A percentile compares a stretch with the other conserved stretches of the same genome.
Evolutionary conservation across 2,113 vertebrate species (phyloP).

Genomic region (Colaptes auratus): DNA sequence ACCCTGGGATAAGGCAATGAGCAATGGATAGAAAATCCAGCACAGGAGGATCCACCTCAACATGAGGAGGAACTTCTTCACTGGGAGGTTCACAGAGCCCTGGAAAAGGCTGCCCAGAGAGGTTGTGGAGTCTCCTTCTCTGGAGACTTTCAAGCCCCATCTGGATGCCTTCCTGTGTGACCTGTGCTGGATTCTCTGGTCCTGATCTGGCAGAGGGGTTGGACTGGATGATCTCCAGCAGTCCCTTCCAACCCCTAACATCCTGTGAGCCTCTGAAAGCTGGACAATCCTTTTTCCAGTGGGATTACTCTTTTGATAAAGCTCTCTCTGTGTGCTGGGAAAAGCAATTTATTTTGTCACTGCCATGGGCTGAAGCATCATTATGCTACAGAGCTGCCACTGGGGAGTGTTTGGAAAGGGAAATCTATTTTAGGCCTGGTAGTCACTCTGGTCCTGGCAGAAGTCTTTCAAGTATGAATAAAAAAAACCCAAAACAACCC

Average conservation of each 20-base stretch:
- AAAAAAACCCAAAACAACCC: background rate
- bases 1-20: too few relatives aligned
- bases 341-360: constrained; percentile 45
- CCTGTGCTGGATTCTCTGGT: too few relatives aligned
- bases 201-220: too few relatives aligned
- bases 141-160: too few relatives aligned
- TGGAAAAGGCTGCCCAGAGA: too few relatives aligned
- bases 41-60: too few relatives aligned
- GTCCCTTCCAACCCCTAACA: background rate
- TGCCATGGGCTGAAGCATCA: background rate
- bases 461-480: background rate
- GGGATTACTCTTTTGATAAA: constrained; percentile 32
- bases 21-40: too few relatives aligned
- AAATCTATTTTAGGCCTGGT: background rate
- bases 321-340: background rate
- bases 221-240: too few relatives aligned
- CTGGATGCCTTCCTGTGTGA: too few relatives aligned
- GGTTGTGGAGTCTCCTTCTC: too few relatives aligned
- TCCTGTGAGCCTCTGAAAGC: background rate
- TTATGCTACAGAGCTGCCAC: constrained; percentile 5
- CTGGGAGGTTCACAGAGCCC: too few relatives aligned
- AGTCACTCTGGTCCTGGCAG: background rate
- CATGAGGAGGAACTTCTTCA: too few relatives aligned
- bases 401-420: background rate
- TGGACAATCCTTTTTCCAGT: constrained; percentile 10